phyloP scores from a whole-genome alignment of 2,797 vertebrate genomes.

The Paedocypris micromegethes region DNA sequence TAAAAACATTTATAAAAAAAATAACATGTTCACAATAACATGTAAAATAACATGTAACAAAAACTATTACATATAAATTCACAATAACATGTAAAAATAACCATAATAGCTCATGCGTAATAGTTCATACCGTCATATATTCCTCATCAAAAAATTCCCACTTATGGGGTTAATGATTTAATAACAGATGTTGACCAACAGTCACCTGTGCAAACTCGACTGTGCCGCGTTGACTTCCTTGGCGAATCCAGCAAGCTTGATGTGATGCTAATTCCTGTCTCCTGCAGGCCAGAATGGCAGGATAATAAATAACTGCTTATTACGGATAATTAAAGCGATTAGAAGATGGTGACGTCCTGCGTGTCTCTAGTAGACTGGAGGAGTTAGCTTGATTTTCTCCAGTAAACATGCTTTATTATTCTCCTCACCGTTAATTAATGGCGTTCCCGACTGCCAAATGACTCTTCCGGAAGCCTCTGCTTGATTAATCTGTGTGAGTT shows the following conservation, averaged over 20 bases:
- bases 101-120: no score
- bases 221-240: conserved; percentile 33
- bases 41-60: no score
- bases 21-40: no score
- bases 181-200: conserved; percentile 27
- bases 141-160: conserved; percentile 53
- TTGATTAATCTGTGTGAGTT: background rate
- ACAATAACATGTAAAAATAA: no score
- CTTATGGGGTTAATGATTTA: conserved; percentile 50
- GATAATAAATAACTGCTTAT: conserved; percentile 57
- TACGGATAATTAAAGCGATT: conserved; percentile 59
- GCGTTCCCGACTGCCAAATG: conserved; percentile 12
- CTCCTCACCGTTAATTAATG: conserved; percentile 1
- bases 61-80: no score
- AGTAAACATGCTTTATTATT: conserved; percentile 19
- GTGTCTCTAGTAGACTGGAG: conserved; percentile 48
- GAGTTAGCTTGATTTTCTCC: conserved; percentile 45
- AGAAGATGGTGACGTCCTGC: conserved; percentile 47
- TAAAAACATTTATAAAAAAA: no score
- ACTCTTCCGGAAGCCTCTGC: conserved; percentile 1
- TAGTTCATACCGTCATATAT: conserved; percentile 37
- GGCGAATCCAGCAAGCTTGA: no score
- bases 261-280: no score
- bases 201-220: background rate
- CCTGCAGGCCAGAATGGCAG: conserved; percentile 56